These are phyloP conservation scores for Enteromius trimaculatus DNA, from an alignment of 2,797 vertebrate species.

Conservation along the genomic window DNA sequence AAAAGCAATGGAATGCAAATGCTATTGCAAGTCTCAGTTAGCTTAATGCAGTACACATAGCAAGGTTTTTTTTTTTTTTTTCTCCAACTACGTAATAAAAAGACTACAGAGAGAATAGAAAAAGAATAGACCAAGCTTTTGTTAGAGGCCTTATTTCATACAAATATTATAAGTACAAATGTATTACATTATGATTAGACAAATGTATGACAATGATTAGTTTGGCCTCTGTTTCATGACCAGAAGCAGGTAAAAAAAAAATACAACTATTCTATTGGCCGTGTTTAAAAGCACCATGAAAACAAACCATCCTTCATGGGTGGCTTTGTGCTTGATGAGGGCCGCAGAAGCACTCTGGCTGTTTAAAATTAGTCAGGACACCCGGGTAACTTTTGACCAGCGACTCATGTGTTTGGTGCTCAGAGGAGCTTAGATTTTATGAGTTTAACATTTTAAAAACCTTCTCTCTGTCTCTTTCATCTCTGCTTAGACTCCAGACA, in stretches of 20 bases:
- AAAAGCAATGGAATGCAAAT: too few species aligned
- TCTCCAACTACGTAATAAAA: too few species aligned
- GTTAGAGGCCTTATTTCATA: not conserved
- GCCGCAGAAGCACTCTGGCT: slow-evolving; percentile 47
- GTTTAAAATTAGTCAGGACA: slow-evolving; percentile 14
- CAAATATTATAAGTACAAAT: not conserved
- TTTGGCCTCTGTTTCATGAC: slow-evolving; percentile 26
- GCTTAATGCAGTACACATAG: too few species aligned
- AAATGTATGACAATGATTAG: not conserved
- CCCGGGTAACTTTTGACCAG: slow-evolving; percentile 17
- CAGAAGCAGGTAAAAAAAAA: not conserved
- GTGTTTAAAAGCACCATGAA: slow-evolving; percentile 37
- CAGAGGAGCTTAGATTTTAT: slow-evolving; percentile 57
- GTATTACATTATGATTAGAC: too few species aligned
- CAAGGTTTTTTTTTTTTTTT: too few species aligned
- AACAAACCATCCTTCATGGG: slow-evolving; percentile 61
- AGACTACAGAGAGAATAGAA: too few species aligned
- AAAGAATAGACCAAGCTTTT: too few species aligned
- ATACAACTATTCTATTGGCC: not conserved
- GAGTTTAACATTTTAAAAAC: slow-evolving; percentile 24
- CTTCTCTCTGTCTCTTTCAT: slow-evolving; percentile 27
- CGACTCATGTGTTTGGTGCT: slow-evolving; percentile 20
- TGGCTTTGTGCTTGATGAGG: slow-evolving; percentile 62
- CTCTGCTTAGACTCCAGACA: slow-evolving; percentile 42
- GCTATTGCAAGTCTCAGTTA: too few species aligned